Base-by-base conservation (phyloP, 2,888 invertebrate genomes). In the Tholera decimalis region DNA sequence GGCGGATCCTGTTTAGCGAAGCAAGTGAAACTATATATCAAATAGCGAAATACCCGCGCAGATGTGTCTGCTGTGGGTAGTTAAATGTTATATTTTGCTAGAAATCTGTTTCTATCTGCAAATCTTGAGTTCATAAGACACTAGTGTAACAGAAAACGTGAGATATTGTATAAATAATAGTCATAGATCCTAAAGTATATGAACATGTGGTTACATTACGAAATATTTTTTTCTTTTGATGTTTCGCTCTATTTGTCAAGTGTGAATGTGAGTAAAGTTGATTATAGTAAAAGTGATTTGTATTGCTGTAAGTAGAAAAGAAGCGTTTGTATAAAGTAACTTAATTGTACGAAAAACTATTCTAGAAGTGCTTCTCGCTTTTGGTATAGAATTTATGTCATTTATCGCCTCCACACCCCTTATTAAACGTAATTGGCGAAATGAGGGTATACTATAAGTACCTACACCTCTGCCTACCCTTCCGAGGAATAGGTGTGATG, bases 161-260 rank as follows among this genome's bases (percentile, higher is more conserved):
- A 67, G 60, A 62, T 64, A 80, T 37, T 70, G 58, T 63, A 54
- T 58, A 79, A 47, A 69, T 53, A 11, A 57, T 77, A 67, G 73
- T 73, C 77, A 66, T 60, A 68, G 44, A 35, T 35, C 13, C 33
- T 56, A 62, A 58, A 67, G n/a, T 70, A 54, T 77, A 63, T 49
- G 55, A 2, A 55, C 57, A 60, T 50, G 63, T 64, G 58, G 26
- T 37, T 47, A 56, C 54, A 20, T 63, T 64, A 22, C 9, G 15
- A 20, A 57, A 9, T 4, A 33, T n/a, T 33, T 33, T 55, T 63
- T n/a, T 33, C 28, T 55, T 63, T 51, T 43, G 37, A 53, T 53
- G 59, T 77, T 65, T 65, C 50, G 26, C 72, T 77, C 26, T 4
- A 3, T 41, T 50, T 41, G 4, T 35, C 3, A 60, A 8, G 26